Percentiles rank a stretch among this genome's conserved stretches.
phyloP scores from a whole-genome alignment of 2,113 vertebrate species.

The Pogona vitticeps region DNA sequence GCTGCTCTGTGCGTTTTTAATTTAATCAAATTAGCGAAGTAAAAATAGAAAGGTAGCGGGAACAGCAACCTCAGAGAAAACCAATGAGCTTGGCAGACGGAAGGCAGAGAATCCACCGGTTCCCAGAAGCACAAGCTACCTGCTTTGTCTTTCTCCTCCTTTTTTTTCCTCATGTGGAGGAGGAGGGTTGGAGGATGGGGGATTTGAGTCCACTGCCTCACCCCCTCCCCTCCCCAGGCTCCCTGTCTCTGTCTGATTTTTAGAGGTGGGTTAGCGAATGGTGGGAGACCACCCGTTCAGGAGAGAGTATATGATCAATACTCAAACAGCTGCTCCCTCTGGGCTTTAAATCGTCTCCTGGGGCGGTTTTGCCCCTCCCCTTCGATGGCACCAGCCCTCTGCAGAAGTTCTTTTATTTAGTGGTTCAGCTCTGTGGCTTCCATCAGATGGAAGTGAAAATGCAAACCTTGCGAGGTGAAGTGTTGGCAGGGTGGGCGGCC shows the following conservation, averaged over 20 bases:
- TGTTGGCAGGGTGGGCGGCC: neutral
- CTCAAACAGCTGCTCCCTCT: neutral
- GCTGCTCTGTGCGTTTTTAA: neutral
- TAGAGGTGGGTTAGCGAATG: neutral
- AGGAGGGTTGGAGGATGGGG: no score
- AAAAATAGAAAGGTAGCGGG: neutral
- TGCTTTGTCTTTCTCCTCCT: no score
- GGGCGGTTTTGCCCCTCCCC: neutral
- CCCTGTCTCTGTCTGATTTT: no score
- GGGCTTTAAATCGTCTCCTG: neutral
- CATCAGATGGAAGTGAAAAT: fast-evolving
- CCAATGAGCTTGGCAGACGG: neutral
- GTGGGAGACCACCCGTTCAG: neutral
- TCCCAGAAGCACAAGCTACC: no score
- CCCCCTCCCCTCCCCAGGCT: no score
- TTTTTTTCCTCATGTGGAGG: no score
- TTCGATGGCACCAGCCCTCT: neutral
- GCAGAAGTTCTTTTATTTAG: neutral
- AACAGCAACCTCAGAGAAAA: neutral
- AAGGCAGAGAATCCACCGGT: neutral
- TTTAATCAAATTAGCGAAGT: neutral
- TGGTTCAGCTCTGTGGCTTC: neutral
- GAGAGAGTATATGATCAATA: neutral
- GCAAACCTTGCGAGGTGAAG: no score
- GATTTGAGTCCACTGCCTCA: no score